phyloP scores from a whole-genome alignment of 2,888 invertebrate species.

The Drosophila borborema region DNA sequence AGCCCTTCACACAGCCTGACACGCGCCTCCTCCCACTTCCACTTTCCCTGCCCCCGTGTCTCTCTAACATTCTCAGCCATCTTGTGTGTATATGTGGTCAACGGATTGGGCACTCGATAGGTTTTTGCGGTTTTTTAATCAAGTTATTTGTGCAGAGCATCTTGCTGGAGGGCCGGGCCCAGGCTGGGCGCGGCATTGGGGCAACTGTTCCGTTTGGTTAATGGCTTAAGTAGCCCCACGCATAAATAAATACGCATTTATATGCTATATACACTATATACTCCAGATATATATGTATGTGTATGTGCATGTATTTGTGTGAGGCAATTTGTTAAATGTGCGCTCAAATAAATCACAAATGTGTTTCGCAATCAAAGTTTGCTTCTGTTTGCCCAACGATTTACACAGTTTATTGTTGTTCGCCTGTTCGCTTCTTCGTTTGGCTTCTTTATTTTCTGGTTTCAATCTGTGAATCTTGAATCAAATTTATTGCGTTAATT shows the following conservation, averaged over 20 bases:
- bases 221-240: slow-evolving; percentile 69
- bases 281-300: neutral
- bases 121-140: slow-evolving; percentile 81
- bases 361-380: slow-evolving; percentile 77
- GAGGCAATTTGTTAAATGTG: slow-evolving; percentile 78
- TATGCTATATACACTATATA: slow-evolving; percentile 16
- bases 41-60: too few species aligned
- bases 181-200: neutral
- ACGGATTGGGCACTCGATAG: slow-evolving; percentile 72
- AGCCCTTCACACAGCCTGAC: slow-evolving; percentile 25
- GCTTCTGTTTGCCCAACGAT: slow-evolving; percentile 47
- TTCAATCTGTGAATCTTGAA: slow-evolving; percentile 31
- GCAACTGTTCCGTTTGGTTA: slow-evolving; percentile 37
- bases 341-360: slow-evolving; percentile 79
- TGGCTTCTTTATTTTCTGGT: slow-evolving; percentile 10
- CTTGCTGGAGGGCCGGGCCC: slow-evolving; percentile 8
- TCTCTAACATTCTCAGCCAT: neutral
- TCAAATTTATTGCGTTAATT: slow-evolving; percentile 80
- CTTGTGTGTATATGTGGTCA: slow-evolving; percentile 50
- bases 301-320: slow-evolving; percentile 26
- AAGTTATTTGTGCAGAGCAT: slow-evolving; percentile 72
- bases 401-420: slow-evolving; percentile 45
- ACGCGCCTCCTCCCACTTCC: neutral
- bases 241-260: slow-evolving; percentile 64
- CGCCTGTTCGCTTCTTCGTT: slow-evolving; percentile 1